Percentiles rank a stretch among this genome's conserved stretches.
phyloP scores from a whole-genome alignment of 2,888 invertebrate genomes.

The Trissoscelio sp. region DNA sequence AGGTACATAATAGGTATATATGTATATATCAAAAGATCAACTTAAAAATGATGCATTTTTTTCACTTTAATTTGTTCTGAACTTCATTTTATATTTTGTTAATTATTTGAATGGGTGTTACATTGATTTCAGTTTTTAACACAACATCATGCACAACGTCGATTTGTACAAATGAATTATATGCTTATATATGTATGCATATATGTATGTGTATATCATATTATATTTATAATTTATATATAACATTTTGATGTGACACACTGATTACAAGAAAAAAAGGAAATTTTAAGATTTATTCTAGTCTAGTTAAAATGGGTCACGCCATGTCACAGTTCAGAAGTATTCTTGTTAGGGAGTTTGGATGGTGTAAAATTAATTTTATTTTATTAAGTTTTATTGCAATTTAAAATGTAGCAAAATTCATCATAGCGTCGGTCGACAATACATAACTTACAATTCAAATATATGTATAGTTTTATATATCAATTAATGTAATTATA shows the following conservation, averaged over 20 bases:
- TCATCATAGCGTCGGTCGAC: slow-evolving; percentile 1
- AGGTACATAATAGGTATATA: slow-evolving; percentile 26
- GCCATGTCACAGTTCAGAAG: not conserved
- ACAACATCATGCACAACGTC: slow-evolving; percentile 60
- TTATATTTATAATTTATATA: not conserved
- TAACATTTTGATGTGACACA: slow-evolving; percentile 13
- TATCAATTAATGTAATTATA: slow-evolving; percentile 7
- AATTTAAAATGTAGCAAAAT: slow-evolving; percentile 4
- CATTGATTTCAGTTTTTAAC: slow-evolving; percentile 27
- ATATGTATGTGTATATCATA: not conserved
- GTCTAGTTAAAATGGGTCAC: no score
- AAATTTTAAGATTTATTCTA: slow-evolving; percentile 5
- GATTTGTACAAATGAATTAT: slow-evolving; percentile 55
- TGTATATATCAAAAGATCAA: slow-evolving; percentile 37
- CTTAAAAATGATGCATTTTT: slow-evolving; percentile 10
- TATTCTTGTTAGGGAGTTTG: slow-evolving; percentile 16
- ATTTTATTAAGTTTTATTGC: no score
- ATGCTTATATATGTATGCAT: slow-evolving; percentile 19
- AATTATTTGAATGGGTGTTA: slow-evolving; percentile 17
- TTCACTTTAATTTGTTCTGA: slow-evolving; percentile 7
- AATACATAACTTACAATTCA: slow-evolving; percentile 29
- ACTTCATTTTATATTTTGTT: slow-evolving; percentile 33
- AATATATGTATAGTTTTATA: slow-evolving; percentile 6
- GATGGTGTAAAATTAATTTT: not conserved
- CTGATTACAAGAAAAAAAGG: slow-evolving; percentile 13